Base-by-base conservation (phyloP, 2,888 invertebrate genomes). In the Pycnomerus fuliginosus region DNA sequence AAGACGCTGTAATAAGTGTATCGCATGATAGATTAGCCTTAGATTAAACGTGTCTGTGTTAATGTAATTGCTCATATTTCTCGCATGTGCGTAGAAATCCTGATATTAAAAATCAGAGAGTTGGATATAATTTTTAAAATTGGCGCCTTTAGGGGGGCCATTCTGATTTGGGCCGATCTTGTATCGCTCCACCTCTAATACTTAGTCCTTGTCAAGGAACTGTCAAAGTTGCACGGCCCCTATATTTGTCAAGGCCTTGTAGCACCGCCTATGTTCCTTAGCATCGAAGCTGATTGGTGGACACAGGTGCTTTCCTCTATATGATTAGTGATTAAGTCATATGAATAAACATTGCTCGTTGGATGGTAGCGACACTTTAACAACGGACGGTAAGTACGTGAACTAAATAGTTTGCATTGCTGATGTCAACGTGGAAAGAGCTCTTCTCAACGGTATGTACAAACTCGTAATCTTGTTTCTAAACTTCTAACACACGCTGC, bases 181-280 rank as follows among this genome's bases (percentile, higher is more conserved):
- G 61, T 53, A 58, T 56, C 56, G 71, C 72, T 69, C 73, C 74
- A 69, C 73, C 74, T 73, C 65, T 64, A 70, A 59, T 67, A 69
- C 70, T 74, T 74, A 68, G 72, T 73, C 65, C 54, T 65, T 68
- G 73, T 73, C 73, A 69, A 61, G 64, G 50, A 60, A 57, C 64
- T 69, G 72, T 73, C 72, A 72, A 68, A 62, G 60, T 58, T 58
- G 71, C 58, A 65, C 73, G 65, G 67, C 73, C 73, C 70, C 63
- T 62, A 68, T 64, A 72, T 73, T 71, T 68, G 64, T 72, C 71
- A 70, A 65, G 60, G 58, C 55, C 60, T 50, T 60, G 55, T 64
- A 50, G 68, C 68, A 65, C 72, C 73, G 71, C 72, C 72, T 64
- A 65, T 69, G 69, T 57, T 52, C 55, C 58, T 52, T 45, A 50